Evolutionary conservation across 2,113 vertebrate genomes (phyloP), one percentile per base, ranked within the genome.

Genomic region (Sander lucioperca): DNA sequence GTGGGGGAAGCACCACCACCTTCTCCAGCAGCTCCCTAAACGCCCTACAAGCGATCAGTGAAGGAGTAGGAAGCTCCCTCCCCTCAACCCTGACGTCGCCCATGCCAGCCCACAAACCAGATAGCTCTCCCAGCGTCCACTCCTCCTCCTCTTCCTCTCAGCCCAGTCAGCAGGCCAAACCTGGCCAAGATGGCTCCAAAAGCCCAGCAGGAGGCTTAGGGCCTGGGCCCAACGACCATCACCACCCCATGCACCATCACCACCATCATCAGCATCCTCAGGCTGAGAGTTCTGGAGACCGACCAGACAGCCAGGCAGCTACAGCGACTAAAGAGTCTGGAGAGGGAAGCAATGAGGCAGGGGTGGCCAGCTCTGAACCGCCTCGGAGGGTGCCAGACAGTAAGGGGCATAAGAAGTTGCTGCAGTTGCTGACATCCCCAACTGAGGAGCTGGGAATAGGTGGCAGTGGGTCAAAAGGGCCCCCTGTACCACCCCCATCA

Each of bases 21-120:
- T 99, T 98, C 91, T 99, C 98, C 53, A 99, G 97, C 93, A 99
- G 97, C 90, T 99, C 98, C 39, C 95, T 99, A 16, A 99, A 97
- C 48, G 98, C 98, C 66, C 95, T 99, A 73, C 98, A 99, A 92
- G 98, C 98, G 72, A 99, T 99, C 83, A 99, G 98, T 70, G 98
- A 99, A 87, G 98, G 98, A 2, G 97, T 99, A 18, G 98, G 98
- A 54, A 99, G 97, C 83, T 97, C 97, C 10, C 96, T 99, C 43
- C 90, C 97, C 71, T 97, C 97, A 21, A 96, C 97, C 0, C 94
- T 99, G 59, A 97, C 97, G 45, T 99, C 98, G 3, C 97, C 97
- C 0, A 94, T 97, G 19, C 97, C 93, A 3, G 89, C 81, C 30
- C 91, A 97, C 90, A 99, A 97, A 86, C 45, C 97, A 63, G 98